Evolutionary conservation across 2,888 invertebrate species (phyloP), one percentile per base, ranked within the genome.

Genomic region (Drepana falcataria): DNA sequence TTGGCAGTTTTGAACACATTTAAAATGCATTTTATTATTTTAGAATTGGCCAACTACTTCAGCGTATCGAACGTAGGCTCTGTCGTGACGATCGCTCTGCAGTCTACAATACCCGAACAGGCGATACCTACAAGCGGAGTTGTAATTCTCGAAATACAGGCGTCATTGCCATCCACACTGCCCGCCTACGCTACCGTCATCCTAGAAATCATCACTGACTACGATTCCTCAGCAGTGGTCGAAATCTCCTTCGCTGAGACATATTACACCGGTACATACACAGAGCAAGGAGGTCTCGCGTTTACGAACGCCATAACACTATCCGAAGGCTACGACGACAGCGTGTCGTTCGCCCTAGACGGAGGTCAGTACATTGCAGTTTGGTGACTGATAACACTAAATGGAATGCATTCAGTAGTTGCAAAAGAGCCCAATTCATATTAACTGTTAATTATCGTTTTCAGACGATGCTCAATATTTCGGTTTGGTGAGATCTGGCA

Each of bases 401-500:
- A 3, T 41, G 4, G 7, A 41, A 41, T 4, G 41, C 7, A 6
- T 6, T 41, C 41, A 4, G n/a, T 58, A 2, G 37, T 37, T 37
- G 4, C 2, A 37, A n/a, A n/a, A n/a, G n/a, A n/a, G n/a, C n/a
- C n/a, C n/a, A n/a, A n/a, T n/a, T n/a, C n/a, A n/a, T n/a, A n/a
- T n/a, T n/a, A n/a, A n/a, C n/a, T n/a, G n/a, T n/a, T n/a, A n/a
- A n/a, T n/a, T n/a, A 3, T 7, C 41, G 7, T 41, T 41, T 57
- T 48, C 59, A 51, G 57, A 53, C 21, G 59, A 61, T 37, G 55
- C 65, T 4, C 60, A 64, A 35, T 68, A 61, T 63, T 69, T 69
- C 51, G 44, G 9, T 21, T 33, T 64, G 3, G 9, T 34, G 4
- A 37, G 34, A 33, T 47, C 47, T 21, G 61, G 55, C 35, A 64